Base-by-base conservation (phyloP, 2,113 vertebrate species). In the Istiophorus platypterus region DNA sequence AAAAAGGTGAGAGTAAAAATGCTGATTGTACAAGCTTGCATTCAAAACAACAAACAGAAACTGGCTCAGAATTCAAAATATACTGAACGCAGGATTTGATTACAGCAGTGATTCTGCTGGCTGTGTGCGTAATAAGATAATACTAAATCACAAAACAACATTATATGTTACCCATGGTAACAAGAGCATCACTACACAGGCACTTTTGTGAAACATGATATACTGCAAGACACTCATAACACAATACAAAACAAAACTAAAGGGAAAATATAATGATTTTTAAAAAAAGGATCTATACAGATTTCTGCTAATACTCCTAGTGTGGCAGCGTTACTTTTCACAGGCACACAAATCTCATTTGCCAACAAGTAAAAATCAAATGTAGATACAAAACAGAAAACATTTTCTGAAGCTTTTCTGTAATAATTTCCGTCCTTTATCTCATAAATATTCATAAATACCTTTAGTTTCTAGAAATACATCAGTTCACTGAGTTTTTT, bases 1-100 rank as follows among this genome's bases (percentile, higher is more conserved):
- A 31, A 29, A 9, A 68, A 70, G 80, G 72, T 49, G 39, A 80
- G 52, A 69, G 63, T 72, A 13, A 81, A 82, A 71, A 26, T 39
- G 15, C 11, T 34, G 42, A 47, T 27, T 73, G 1, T 15, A 51
- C 22, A 59, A 29, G 41, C 7, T 39, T 17, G n/a, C 24, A 27
- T 22, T 65, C 8, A 41, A 64, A 71, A 59, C 10, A 7, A 31
- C n/a, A 41, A 63, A 63, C n/a, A 68, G 24, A 69, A 73, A 52
- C 37, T 0, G 1, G 4, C 5, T 62, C 27, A 62, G 14, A 69
- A n/a, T 39, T 56, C 56, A 47, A 61, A 59, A 59, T 7, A 69
- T n/a, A n/a, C 15, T 24, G 3, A 51, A 52, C 13, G 54, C 14
- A 12, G 4, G 31, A 67, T 45, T 31, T n/a, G 7, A 61, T 15